phyloP scores from a whole-genome alignment of 2,113 vertebrate genomes.

The Podarcis muralis region DNA sequence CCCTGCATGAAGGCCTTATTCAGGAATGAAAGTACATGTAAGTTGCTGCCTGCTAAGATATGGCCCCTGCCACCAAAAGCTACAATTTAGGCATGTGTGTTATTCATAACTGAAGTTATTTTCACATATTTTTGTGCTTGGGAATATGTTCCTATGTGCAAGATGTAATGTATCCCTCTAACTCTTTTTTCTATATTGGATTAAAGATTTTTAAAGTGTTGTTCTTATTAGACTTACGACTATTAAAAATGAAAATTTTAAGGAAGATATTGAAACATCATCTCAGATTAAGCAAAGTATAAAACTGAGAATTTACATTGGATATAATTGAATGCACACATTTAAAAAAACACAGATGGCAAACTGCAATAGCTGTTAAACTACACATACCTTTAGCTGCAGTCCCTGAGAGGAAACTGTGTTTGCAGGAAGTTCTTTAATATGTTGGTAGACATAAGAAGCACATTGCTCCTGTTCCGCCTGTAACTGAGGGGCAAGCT shows the following conservation, averaged over 20 bases:
- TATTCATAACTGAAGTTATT: background rate
- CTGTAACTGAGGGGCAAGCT: slow-evolving; percentile 54
- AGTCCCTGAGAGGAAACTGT: slow-evolving; percentile 34
- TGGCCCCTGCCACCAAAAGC: background rate
- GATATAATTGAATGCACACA: background rate
- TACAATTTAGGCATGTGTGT: background rate
- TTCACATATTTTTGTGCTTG: background rate
- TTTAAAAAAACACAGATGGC: background rate
- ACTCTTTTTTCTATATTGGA: background rate
- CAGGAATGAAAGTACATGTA: background rate
- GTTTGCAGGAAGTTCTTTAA: slow-evolving; percentile 48
- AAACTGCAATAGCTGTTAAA: background rate
- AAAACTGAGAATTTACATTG: background rate
- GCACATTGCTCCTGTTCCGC: slow-evolving; percentile 61
- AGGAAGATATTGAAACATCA: background rate
- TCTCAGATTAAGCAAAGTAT: background rate
- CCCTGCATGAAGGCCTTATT: background rate
- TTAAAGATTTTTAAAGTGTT: background rate
- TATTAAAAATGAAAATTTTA: no score
- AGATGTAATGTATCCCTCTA: background rate
- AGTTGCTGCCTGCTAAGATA: background rate
- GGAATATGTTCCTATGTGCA: background rate
- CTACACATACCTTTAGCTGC: slow-evolving; percentile 50
- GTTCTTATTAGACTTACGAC: background rate
- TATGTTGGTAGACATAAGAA: slow-evolving; percentile 50